Percentiles rank a stretch among this genome's conserved stretches.
Conservation (phyloP, 2,113 vertebrate genomes). For the Tragulus kanchil region DNA sequence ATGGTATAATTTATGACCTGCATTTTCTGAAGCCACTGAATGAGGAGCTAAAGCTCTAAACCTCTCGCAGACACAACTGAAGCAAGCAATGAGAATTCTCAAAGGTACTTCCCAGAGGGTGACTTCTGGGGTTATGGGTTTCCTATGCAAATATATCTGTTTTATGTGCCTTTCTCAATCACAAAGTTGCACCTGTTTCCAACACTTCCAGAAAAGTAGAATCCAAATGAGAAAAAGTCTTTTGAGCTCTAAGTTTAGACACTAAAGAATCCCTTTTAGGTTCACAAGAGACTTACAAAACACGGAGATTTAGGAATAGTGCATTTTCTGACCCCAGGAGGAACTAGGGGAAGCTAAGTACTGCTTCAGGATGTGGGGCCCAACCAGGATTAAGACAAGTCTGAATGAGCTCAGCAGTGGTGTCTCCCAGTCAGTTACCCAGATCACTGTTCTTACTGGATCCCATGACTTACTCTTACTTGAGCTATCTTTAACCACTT, state of each 20-base stretch:
- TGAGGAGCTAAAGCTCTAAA: neutral
- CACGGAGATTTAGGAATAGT: neutral
- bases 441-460: neutral
- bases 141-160: neutral
- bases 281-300: slow-evolving; percentile 12
- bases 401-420: neutral
- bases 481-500: neutral
- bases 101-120: neutral
- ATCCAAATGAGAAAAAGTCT: slow-evolving; percentile 47
- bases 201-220: slow-evolving; percentile 33
- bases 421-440: neutral
- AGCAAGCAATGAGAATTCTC: neutral
- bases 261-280: slow-evolving; percentile 14
- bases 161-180: neutral
- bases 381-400: slow-evolving; percentile 3
- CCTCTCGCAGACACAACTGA: neutral
- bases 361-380: neutral
- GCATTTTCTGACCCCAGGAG: neutral
- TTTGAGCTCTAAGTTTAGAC: neutral
- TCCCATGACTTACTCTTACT: neutral
- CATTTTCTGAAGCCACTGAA: neutral
- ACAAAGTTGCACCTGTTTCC: neutral
- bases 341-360: slow-evolving; percentile 3
- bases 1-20: neutral
- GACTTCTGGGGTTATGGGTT: slow-evolving; percentile 5